Base-by-base conservation (phyloP, 2,888 invertebrate species). In the Laspeyria flexula region DNA sequence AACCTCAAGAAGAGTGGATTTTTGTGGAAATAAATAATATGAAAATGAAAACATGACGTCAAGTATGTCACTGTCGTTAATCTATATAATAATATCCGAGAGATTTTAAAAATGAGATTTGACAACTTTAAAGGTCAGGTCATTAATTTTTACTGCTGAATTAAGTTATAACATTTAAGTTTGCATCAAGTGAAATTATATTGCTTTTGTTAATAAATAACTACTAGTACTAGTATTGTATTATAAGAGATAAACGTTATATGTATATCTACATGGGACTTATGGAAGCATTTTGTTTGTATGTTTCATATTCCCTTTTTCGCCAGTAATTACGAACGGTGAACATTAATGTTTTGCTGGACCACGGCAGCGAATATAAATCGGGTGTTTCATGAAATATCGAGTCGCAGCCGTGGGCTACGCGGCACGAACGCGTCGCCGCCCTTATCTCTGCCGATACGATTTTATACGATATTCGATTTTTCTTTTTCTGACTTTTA, bases 351-450 rank as follows among this genome's bases (percentile, higher is more conserved):
- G 82, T 85, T 87, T 83, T 77, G 86, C 82, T 77, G 77, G 81
- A 70, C 79, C 65, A 71, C 81, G 75, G 81, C 81, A 79, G 79
- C 81, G 90, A 88, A 90, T 90, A 90, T 87, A 90, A 90, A 92
- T 90, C 86, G 90, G 83, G 75, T 82, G 81, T 88, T 90, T 89
- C 89, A 85, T 90, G 88, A 90, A 91, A 90, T 88, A 91, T 89
- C 84, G 90, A 78, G 81, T 72, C 75, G 73, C 81, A 77, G 89
- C 91, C 91, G 85, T 85, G 81, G 90, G 91, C 91, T 85, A 91
- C 82, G 81, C 80, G 72, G 79, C 82, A 67, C 75, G 80, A 73
- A 77, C 75, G 80, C 84, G 83, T 81, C 85, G 82, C 86, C 82
- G 83, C 84, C 85, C 87, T 89, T 89, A 89, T 90, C 90, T 86